Percentiles rank a stretch among this genome's conserved stretches.
These are phyloP conservation scores for Diaperis boleti DNA, from an alignment of 2,888 invertebrate species.

Conservation along the genomic window DNA sequence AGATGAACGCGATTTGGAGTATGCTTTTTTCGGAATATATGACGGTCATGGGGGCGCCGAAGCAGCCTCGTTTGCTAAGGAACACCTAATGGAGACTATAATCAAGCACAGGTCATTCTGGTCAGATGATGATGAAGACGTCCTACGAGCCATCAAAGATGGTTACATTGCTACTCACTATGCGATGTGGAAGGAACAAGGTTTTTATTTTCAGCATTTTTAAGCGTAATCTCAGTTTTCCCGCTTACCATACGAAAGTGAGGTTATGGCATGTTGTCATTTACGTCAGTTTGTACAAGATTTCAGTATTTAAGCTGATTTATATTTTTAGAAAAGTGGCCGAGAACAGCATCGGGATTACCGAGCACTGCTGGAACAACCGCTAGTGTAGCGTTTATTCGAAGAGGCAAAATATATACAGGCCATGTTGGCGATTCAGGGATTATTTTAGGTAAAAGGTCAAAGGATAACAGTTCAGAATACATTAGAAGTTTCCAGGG, in stretches of 20 bases:
- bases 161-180: slow-evolving; percentile 97
- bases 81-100: slow-evolving; percentile 94
- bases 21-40: slow-evolving; percentile 97
- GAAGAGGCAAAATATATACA: slow-evolving; percentile 93
- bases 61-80: slow-evolving; percentile 94
- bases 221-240: not conserved
- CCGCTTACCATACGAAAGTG: slow-evolving; percentile 15
- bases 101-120: slow-evolving; percentile 92
- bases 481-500: slow-evolving; percentile 48
- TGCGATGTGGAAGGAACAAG: slow-evolving; percentile 98
- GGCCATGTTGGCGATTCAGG: slow-evolving; percentile 99
- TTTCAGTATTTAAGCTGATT: not conserved
- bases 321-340: slow-evolving; percentile 86
- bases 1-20: slow-evolving; percentile 92
- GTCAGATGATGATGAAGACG: slow-evolving; percentile 94
- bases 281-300: slow-evolving; percentile 9
- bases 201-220: slow-evolving; percentile 66
- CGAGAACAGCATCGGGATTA: slow-evolving; percentile 93
- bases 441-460: slow-evolving; percentile 73
- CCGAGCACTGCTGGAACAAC: slow-evolving; percentile 98
- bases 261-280: slow-evolving; percentile 38
- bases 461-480: slow-evolving; percentile 7
- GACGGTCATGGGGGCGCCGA: slow-evolving; percentile 98
- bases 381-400: slow-evolving; percentile 94
- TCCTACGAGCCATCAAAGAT: slow-evolving; percentile 92